Evolutionary conservation across 2,113 vertebrate genomes (phyloP).

Genomic region (Caretta caretta): DNA sequence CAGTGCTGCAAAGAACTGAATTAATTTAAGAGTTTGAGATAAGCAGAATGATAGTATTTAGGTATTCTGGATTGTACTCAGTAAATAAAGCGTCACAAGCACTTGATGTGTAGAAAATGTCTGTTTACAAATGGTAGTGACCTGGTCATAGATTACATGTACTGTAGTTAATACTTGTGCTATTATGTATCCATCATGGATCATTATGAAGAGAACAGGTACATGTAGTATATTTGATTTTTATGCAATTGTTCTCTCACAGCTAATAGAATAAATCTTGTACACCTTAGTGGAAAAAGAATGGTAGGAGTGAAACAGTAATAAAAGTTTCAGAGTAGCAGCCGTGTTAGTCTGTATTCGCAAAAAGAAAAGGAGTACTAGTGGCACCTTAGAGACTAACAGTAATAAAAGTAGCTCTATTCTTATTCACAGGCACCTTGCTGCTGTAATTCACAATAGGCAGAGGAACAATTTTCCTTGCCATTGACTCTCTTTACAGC

Average conservation of each 20-base stretch:
- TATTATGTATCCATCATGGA: background rate
- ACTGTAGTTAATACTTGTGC: rapidly evolving
- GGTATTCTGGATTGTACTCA: background rate
- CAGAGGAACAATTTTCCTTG: background rate
- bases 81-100: background rate
- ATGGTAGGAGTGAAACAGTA: background rate
- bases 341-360: too few species aligned
- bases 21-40: background rate
- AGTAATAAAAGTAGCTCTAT: background rate
- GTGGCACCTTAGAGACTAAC: too few species aligned
- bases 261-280: background rate
- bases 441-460: background rate
- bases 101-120: rapidly evolving
- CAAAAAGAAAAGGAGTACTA: too few species aligned
- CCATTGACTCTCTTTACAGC: background rate
- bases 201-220: background rate
- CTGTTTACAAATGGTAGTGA: background rate
- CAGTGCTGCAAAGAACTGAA: background rate
- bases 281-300: background rate
- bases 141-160: rapidly evolving
- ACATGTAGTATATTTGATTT: background rate
- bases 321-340: background rate
- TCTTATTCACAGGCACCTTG: background rate
- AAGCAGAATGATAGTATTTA: background rate
- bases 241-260: background rate